A percentile compares a stretch with the other conserved stretches of the same genome.
Conservation (phyloP, 92 coral and sea anemone genomes). For the Epizoanthus illoricatus region DNA sequence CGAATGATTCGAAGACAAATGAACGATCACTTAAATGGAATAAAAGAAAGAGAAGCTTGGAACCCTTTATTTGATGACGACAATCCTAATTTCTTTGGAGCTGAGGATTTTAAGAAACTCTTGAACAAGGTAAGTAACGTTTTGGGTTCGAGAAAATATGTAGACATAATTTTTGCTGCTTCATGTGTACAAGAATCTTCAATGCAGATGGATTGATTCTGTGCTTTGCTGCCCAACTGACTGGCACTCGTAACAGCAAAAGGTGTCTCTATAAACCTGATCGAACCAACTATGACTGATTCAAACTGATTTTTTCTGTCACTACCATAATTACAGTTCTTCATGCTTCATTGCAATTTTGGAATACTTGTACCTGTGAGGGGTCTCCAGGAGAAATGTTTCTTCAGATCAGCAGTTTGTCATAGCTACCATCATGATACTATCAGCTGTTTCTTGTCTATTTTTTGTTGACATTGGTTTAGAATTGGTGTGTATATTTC, state of each 20-base stretch:
- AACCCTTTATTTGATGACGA: slow-evolving; percentile 96
- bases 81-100: slow-evolving; percentile 93
- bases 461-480: slow-evolving; percentile 8
- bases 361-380: too few species aligned
- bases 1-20: slow-evolving; percentile 87
- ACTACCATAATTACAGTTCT: too few species aligned
- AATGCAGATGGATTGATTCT: too few species aligned
- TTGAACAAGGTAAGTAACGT: slow-evolving; percentile 70
- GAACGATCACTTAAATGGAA: slow-evolving; percentile 85
- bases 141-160: neutral
- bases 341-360: too few species aligned
- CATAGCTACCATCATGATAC: neutral
- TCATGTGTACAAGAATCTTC: too few species aligned
- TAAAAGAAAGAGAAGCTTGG: slow-evolving; percentile 93
- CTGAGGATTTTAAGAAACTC: slow-evolving; percentile 86
- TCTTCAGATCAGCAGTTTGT: neutral
- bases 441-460: slow-evolving; percentile 6
- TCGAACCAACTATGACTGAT: too few species aligned
- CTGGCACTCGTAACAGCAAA: too few species aligned
- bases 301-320: too few species aligned
- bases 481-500: neutral
- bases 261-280: too few species aligned
- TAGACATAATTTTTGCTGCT: too few species aligned
- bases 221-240: too few species aligned
- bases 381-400: too few species aligned